Evolutionary conservation across 2,888 invertebrate species (phyloP).

Genomic region (Pristionchus exspectatus): DNA sequence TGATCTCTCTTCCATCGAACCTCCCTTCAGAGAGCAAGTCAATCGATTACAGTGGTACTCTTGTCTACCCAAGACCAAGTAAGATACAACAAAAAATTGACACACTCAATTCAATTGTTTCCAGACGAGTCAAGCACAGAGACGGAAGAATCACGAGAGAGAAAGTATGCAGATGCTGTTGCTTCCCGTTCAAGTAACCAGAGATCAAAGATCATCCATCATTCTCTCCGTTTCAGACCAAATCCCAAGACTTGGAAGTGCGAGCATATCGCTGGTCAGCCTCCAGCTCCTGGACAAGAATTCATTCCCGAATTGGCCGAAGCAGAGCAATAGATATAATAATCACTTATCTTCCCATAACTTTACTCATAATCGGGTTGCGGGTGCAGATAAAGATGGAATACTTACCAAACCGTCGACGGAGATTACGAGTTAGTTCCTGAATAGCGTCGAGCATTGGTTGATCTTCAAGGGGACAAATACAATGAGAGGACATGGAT

Average conservation of each 20-base stretch:
- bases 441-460: conserved; percentile 20
- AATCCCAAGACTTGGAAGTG: conserved; percentile 77
- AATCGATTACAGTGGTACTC: conserved; percentile 74
- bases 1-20: conserved; percentile 72
- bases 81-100: conserved; percentile 37
- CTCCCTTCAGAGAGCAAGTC: conserved; percentile 73
- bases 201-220: conserved; percentile 14
- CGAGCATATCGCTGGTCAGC: conserved; percentile 71
- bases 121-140: conserved; percentile 63
- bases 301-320: conserved; percentile 57
- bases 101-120: not conserved
- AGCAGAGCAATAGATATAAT: not conserved
- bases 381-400: conserved; percentile 29
- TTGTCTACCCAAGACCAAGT: conserved; percentile 73
- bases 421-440: not conserved
- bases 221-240: conserved; percentile 57
- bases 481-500: not conserved
- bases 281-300: conserved; percentile 72
- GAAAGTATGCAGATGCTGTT: conserved; percentile 77
- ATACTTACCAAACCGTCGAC: not conserved
- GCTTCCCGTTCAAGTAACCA: conserved; percentile 73
- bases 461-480: conserved; percentile 3
- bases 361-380: conserved; percentile 42
- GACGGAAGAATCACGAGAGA: conserved; percentile 65
- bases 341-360: not conserved